Base-by-base conservation (phyloP, 2,888 invertebrate genomes). In the Lithophane leautieri region DNA sequence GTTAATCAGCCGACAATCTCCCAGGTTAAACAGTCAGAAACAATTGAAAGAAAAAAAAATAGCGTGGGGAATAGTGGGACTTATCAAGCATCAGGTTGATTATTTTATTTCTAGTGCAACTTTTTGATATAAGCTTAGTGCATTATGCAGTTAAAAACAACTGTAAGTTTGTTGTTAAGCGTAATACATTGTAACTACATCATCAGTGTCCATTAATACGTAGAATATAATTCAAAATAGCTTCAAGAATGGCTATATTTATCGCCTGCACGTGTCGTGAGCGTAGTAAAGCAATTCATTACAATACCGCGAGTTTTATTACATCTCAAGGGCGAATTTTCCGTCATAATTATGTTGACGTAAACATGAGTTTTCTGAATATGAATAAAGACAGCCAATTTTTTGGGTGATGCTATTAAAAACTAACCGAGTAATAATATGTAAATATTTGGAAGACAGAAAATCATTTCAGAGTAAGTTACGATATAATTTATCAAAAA, bases 261-360 rank as follows among this genome's bases (percentile, higher is more conserved):
- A 84, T 80, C 62, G 70, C 16, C 52, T 76, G 56, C 84, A 82
- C 84, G 76, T 84, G 76, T 72, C 50, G 67, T 6, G 44, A 9
- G 12, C 58, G 75, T 83, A 75, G 80, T 79, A 74, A 68, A 61
- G 56, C 66, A 80, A 66, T 84, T 74, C 42, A 76, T 84, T 69
- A 71, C 52, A 82, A 42, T 68, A 68, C 70, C 44, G 19, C 70
- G 47, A 47, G 34, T 52, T 65, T 54, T 68, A 76, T 76, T 76
- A 77, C 73, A 77, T 65, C 66, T 75, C 80, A 83, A 84, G 75
- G 71, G 56, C 68, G 42, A 61, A 58, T 52, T 79, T 71, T 58
- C 44, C 75, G 68, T 58, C 71, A 63, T 62, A 52, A n/a, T n/a
- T n/a, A 52, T n/a, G n/a, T 42, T n/a, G 66, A 76, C 68, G 68